Percentiles rank a stretch among this genome's conserved stretches.
Evolutionary conservation across 1,140 invertebrate genomes (phyloP).

Genomic region (Drosophila pseudoobscura): DNA sequence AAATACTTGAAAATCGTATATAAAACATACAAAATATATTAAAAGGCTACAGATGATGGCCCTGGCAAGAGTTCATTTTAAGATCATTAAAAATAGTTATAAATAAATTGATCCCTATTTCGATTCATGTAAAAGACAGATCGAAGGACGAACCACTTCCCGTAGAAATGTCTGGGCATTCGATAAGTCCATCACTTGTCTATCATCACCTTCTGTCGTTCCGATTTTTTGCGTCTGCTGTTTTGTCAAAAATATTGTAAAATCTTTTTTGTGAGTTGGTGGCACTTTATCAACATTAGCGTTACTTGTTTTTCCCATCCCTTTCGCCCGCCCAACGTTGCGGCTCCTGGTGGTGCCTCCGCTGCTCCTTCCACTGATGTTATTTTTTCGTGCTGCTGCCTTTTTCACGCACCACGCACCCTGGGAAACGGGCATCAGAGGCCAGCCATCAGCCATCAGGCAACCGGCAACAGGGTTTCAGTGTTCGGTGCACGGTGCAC

Average conservation of each 20-base stretch:
- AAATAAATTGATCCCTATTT: too few species aligned
- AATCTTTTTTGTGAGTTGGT: slow-evolving; percentile 63
- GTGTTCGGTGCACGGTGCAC: too few species aligned
- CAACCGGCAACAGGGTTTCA: not conserved
- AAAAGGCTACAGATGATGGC: too few species aligned
- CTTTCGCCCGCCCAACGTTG: slow-evolving; percentile 27
- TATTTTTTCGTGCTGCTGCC: slow-evolving; percentile 45
- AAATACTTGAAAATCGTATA: too few species aligned
- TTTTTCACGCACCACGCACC: slow-evolving; percentile 69
- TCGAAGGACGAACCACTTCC: too few species aligned
- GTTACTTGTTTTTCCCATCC: slow-evolving; percentile 47
- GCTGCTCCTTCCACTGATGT: slow-evolving; percentile 16
- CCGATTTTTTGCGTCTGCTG: not conserved
- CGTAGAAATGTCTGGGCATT: slow-evolving; percentile 14
- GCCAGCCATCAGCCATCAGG: too few species aligned
- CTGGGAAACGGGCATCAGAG: slow-evolving; percentile 1
- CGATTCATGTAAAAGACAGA: too few species aligned
- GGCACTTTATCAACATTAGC: slow-evolving; percentile 67
- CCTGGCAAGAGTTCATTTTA: too few species aligned
- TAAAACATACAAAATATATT: too few species aligned
- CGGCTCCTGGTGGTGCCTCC: slow-evolving; percentile 6
- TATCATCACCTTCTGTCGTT: slow-evolving; percentile 5
- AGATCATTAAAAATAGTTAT: too few species aligned
- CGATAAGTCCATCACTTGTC: not conserved
- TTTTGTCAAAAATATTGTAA: slow-evolving; percentile 51